phyloP scores from a whole-genome alignment of 92 coral and sea anemone species.

The Meandrina meandrites region DNA sequence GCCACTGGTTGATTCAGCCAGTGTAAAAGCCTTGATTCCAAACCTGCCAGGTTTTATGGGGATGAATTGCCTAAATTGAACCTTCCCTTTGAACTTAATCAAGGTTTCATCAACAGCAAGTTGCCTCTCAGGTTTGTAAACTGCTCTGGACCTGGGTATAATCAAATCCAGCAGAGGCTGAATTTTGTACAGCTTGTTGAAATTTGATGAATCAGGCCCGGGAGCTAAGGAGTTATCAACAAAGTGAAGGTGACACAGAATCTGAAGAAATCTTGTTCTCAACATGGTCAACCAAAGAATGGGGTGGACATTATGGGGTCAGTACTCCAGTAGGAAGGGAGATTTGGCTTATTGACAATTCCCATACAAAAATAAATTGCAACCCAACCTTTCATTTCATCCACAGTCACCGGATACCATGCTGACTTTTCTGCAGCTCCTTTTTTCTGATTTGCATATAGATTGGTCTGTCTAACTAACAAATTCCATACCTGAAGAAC shows the following conservation, averaged over 20 bases:
- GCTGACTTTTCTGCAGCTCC: constrained; percentile 39
- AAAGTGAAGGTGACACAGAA: neutral
- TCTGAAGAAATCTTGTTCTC: neutral
- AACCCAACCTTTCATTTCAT: too few relatives aligned
- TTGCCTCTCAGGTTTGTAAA: constrained; percentile 26
- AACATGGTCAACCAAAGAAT: neutral
- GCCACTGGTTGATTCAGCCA: constrained; percentile 37
- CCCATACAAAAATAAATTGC: constrained; percentile 39
- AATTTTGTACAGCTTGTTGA: neutral
- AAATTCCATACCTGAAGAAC: constrained; percentile 36
- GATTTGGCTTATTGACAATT: constrained; percentile 37
- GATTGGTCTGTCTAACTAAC: constrained; percentile 37
- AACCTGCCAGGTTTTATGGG: constrained; percentile 35
- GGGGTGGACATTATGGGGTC: constrained; percentile 36
- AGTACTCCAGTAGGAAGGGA: constrained; percentile 39
- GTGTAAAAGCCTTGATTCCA: too few relatives aligned
- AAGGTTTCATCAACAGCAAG: constrained; percentile 25
- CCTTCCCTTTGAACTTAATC: constrained; percentile 28
- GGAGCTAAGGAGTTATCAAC: neutral
- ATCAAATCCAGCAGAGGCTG: neutral
- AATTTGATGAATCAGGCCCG: neutral
- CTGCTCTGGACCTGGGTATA: constrained; percentile 23
- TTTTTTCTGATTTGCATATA: constrained; percentile 39
- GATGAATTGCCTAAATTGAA: constrained; percentile 38
- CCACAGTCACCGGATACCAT: too few relatives aligned